These are phyloP conservation scores for Nipponacmea schrenckii DNA, from an alignment of 2,888 invertebrate species.

Conservation along the genomic window DNA sequence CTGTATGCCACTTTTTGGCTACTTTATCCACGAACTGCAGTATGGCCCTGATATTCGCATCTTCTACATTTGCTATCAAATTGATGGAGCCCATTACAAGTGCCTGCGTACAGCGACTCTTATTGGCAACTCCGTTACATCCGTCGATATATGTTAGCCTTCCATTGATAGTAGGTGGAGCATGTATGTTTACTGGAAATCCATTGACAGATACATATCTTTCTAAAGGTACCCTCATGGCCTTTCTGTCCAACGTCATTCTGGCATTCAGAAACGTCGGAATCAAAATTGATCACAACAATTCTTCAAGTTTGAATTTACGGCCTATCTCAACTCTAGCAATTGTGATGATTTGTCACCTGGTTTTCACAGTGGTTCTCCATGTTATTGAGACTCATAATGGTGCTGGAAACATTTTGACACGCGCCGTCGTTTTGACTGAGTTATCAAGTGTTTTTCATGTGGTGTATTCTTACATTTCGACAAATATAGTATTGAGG, in stretches of 20 bases:
- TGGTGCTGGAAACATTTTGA: neutral
- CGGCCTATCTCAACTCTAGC: neutral
- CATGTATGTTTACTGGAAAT: slow-evolving; percentile 32
- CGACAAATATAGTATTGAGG: slow-evolving; percentile 31
- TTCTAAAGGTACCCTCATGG: slow-evolving; percentile 29
- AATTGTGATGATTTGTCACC: neutral
- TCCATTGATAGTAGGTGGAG: slow-evolving; percentile 35
- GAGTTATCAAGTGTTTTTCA: slow-evolving; percentile 33
- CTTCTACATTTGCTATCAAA: slow-evolving; percentile 43
- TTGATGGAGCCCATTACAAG: slow-evolving; percentile 40
- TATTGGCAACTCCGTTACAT: slow-evolving; percentile 27
- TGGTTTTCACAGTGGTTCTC: neutral
- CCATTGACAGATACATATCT: slow-evolving; percentile 19
- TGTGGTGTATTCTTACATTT: slow-evolving; percentile 39
- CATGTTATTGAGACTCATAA: neutral
- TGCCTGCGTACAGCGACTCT: slow-evolving; percentile 29
- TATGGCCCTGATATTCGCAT: slow-evolving; percentile 35
- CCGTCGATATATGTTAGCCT: slow-evolving; percentile 26
- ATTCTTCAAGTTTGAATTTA: neutral
- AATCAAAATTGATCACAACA: slow-evolving; percentile 28
- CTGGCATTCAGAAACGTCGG: slow-evolving; percentile 36
- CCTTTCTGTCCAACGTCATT: slow-evolving; percentile 38
- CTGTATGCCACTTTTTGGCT: slow-evolving; percentile 28
- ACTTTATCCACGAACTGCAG: slow-evolving; percentile 40
- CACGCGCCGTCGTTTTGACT: neutral